phyloP scores from a whole-genome alignment of 2,113 vertebrate species.

The Saccopteryx bilineata region DNA sequence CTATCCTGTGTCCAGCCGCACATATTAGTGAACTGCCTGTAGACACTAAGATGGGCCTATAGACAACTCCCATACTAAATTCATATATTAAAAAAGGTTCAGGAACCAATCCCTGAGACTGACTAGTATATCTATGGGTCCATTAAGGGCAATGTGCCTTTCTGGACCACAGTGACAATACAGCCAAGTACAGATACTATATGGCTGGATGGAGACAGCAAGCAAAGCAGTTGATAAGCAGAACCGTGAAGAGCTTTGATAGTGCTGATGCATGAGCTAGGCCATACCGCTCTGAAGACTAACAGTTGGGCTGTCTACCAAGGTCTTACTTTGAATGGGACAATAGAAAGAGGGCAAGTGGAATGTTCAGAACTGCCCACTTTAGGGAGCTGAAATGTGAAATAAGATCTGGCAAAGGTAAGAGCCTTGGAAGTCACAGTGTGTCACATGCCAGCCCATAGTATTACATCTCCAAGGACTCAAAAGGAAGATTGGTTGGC shows the following conservation, averaged over 20 bases:
- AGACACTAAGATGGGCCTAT: neutral
- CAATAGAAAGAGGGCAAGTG: neutral
- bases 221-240: neutral
- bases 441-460: neutral
- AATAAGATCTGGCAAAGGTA: neutral
- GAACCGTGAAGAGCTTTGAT: neutral
- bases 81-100: neutral
- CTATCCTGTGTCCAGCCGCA: neutral
- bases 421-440: neutral
- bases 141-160: neutral
- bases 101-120: neutral
- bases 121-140: neutral
- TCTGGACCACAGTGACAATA: neutral
- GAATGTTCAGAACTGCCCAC: neutral
- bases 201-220: neutral
- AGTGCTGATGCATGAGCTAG: neutral
- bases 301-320: neutral
- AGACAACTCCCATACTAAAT: neutral
- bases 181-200: neutral
- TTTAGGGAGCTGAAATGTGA: neutral
- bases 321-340: neutral
- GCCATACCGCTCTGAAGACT: neutral
- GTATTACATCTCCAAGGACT: neutral
- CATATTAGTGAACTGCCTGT: neutral
- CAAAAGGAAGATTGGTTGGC: neutral